Evolutionary conservation across 2,113 vertebrate genomes (phyloP).

Genomic region (Parus major): DNA sequence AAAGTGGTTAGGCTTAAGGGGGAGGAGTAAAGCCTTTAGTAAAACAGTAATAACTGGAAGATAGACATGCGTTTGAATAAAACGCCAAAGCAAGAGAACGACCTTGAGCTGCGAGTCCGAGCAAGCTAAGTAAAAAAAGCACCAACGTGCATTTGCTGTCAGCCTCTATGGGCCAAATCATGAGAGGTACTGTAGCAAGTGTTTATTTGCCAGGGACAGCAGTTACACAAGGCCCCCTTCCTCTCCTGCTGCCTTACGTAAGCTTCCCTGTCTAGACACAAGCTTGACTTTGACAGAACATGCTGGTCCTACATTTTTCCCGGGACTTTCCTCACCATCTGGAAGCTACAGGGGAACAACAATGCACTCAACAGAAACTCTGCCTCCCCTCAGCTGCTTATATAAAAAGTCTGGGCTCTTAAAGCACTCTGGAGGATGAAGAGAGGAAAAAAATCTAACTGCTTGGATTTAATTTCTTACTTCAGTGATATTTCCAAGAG

Average conservation of each 20-base stretch:
- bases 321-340: constrained; percentile 34
- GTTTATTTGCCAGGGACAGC: constrained; percentile 35
- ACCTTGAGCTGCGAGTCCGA: background rate
- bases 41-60: background rate
- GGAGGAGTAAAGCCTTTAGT: background rate
- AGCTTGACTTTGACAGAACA: constrained; percentile 47
- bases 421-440: background rate
- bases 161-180: background rate
- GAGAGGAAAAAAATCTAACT: background rate
- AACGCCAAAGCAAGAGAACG: background rate
- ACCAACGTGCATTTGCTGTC: background rate
- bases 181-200: background rate
- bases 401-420: background rate
- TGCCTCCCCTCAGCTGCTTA: constrained; percentile 1
- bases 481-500: constrained; percentile 34
- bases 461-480: constrained; percentile 33
- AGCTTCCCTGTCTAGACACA: constrained; percentile 48
- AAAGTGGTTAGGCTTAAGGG: background rate
- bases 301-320: constrained; percentile 47
- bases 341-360: constrained; percentile 32
- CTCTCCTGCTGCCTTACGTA: constrained; percentile 50
- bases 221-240: constrained; percentile 58
- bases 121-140: background rate
- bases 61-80: background rate
- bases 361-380: background rate